Base-by-base conservation (phyloP, 2,113 vertebrate species). In the Ursus arctos region DNA sequence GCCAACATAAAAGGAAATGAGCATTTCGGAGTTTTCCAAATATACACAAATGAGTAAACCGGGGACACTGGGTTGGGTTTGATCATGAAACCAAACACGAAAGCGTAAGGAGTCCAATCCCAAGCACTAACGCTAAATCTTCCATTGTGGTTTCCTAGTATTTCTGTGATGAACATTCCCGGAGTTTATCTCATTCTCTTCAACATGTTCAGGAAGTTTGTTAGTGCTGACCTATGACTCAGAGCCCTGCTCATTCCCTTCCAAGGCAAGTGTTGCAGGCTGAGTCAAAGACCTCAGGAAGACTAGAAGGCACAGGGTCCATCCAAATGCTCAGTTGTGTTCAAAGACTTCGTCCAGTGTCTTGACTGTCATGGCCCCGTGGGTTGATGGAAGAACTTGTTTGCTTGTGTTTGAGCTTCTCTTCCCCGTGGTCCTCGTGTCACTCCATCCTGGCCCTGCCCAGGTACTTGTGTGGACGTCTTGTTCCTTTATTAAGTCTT, bases 181-280 rank as follows among this genome's bases (percentile, higher is more conserved):
- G 4, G n/a, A 47, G 43, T 88, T 93, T 36, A 57, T 49, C 81
- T 93, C 33, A 8, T 51, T 69, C 92, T 82, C 49, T 86, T 57
- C 61, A 31, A n/a, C 14, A 31, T 33, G 79, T 80, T 80, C 69
- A 47, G 92, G 96, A 97, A 94, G 74, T 94, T 31, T 1, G 10
- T 88, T 31, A 19, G 55, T 5, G 0, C 40, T 69, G 90, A 97
- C 93, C 74, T 83, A 24, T 92, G 93, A 98, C 67, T 96, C 96
- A 98, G 36, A 63, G 14, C 16, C 51, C 24, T 10, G 12, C 33
- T 91, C 67, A 16, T 24, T 22, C 71, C 55, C 10, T 65, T 31
- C 22, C 16, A 5, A 57, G 53, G 69, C 74, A 5, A 84, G 74
- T 1, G 21, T 33, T 40, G 49, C 3, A 5, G 7, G 63, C 76